phyloP scores from a whole-genome alignment of 2,113 vertebrate species.

The Hirundichthys speculiger region DNA sequence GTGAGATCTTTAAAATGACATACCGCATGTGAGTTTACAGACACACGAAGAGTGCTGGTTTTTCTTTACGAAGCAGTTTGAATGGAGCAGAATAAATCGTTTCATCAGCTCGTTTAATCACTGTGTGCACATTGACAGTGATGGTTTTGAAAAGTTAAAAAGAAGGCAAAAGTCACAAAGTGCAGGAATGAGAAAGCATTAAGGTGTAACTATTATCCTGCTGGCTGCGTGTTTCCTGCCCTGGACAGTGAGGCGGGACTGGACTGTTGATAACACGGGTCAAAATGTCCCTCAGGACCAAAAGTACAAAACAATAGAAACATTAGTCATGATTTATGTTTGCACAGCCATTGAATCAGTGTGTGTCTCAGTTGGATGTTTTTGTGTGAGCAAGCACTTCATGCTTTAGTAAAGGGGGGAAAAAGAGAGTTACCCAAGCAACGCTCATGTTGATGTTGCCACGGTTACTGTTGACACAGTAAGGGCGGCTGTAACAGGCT shows the following conservation, averaged over 20 bases:
- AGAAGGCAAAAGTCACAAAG: not conserved
- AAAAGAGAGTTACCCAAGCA: not conserved
- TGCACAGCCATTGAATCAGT: conserved; percentile 35
- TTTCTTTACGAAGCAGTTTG: too few species aligned
- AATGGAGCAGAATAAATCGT: too few species aligned
- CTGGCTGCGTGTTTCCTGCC: conserved; percentile 9
- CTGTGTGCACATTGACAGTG: too few species aligned
- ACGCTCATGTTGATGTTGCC: conserved; percentile 36
- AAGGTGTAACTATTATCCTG: not conserved
- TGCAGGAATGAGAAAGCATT: not conserved
- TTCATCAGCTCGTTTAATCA: too few species aligned
- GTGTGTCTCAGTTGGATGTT: conserved; percentile 3
- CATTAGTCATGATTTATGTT: conserved; percentile 48
- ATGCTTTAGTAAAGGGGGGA: conserved; percentile 8
- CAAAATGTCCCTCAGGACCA: conserved; percentile 40
- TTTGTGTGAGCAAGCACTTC: conserved; percentile 1
- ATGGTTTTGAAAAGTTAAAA: not conserved
- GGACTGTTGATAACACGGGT: conserved; percentile 17
- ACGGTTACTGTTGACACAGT: conserved; percentile 72
- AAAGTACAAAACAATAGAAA: conserved; percentile 52
- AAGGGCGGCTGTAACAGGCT: conserved; percentile 36
- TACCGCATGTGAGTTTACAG: too few species aligned
- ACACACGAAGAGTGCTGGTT: too few species aligned
- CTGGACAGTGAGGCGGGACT: conserved; percentile 7
- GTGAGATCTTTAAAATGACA: too few species aligned